A percentile compares a stretch with the other conserved stretches of the same genome.
Conservation (phyloP, 37 sponge, comb jelly and placozoan genomes). For the Beroe forskalii region DNA sequence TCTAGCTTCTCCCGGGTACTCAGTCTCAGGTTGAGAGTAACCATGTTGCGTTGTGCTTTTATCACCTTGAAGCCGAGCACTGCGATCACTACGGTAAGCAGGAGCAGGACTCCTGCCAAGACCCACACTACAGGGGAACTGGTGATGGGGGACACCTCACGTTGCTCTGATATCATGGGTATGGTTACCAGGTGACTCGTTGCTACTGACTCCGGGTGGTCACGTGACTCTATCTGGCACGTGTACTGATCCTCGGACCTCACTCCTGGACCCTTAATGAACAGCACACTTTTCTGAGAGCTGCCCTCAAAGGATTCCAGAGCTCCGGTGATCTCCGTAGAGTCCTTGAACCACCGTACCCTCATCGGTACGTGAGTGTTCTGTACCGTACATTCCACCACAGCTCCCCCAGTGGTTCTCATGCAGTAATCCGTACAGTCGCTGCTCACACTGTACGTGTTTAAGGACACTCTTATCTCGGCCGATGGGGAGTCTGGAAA, state of each 20-base stretch:
- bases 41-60: neutral
- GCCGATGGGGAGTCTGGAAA: neutral
- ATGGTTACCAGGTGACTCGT: neutral
- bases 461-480: neutral
- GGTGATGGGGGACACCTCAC: neutral
- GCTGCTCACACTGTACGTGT: slow-evolving; percentile 5
- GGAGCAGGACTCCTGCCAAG: neutral
- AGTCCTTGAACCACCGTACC: slow-evolving; percentile 1
- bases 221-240: neutral
- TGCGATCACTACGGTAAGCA: neutral
- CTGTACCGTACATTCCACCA: neutral
- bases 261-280: neutral
- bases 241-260: neutral
- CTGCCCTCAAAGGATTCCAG: slow-evolving; percentile 14
- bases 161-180: neutral
- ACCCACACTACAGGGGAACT: slow-evolving; percentile 12
- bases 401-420: neutral
- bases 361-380: neutral
- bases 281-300: slow-evolving; percentile 8
- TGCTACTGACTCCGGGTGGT: neutral
- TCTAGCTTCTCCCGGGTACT: slow-evolving; percentile 14
- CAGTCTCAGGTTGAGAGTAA: neutral
- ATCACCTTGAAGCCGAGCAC: neutral
- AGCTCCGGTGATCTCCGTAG: neutral
- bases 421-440: neutral